phyloP scores from a whole-genome alignment of 2,888 invertebrate genomes.

The Agrotis segetum region DNA sequence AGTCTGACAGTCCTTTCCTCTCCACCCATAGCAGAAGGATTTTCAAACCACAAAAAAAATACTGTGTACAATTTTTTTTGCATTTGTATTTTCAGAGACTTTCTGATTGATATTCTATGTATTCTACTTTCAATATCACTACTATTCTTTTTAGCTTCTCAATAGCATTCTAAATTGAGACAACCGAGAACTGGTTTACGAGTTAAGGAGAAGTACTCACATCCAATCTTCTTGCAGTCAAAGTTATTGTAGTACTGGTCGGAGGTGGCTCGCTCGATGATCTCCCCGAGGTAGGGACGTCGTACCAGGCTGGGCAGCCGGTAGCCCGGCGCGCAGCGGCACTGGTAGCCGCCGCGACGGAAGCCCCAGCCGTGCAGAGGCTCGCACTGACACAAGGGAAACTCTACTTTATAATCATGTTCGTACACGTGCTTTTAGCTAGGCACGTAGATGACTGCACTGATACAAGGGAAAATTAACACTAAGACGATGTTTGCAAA shows the following conservation, averaged over 20 bases:
- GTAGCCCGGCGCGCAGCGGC: conserved; percentile 97
- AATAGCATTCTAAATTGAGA: no score
- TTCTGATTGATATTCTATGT: no score
- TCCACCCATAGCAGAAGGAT: no score
- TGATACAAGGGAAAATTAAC: background rate
- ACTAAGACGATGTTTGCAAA: background rate
- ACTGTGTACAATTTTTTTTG: no score
- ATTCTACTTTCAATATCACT: no score
- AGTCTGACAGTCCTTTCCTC: no score
- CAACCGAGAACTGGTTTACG: no score
- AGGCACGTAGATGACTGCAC: background rate
- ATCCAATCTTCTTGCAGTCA: conserved; percentile 97
- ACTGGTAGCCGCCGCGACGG: conserved; percentile 98
- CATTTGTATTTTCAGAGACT: no score
- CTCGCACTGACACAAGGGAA: conserved; percentile 93
- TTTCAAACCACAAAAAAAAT: no score
- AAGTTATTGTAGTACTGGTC: conserved; percentile 98
- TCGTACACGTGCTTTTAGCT: background rate
- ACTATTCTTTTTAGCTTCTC: no score
- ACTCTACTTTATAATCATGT: background rate
- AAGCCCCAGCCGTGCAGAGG: conserved; percentile 99
- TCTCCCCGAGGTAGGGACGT: conserved; percentile 97
- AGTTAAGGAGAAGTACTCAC: conserved; percentile 90
- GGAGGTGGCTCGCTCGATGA: conserved; percentile 97
- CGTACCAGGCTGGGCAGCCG: conserved; percentile 96